Evolutionary conservation across 1,140 invertebrate species (phyloP).

Genomic region (Cotesia chilonis): DNA sequence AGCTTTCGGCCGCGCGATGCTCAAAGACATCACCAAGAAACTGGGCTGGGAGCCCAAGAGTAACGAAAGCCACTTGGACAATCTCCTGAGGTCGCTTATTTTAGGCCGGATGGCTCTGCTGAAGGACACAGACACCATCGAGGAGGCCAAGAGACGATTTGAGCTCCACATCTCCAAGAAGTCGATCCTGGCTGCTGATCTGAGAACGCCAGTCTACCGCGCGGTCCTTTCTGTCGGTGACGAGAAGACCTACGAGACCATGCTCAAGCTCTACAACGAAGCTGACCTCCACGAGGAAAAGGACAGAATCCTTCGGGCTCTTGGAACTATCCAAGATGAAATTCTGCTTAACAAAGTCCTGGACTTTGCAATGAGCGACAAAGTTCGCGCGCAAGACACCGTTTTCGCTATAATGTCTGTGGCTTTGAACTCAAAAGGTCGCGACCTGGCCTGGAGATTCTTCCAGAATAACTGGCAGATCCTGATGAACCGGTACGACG

Average conservation of each 20-base stretch:
- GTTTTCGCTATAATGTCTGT: slow-evolving; percentile 89
- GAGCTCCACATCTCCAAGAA: slow-evolving; percentile 65
- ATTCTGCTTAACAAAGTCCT: slow-evolving; percentile 80
- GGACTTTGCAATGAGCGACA: slow-evolving; percentile 89
- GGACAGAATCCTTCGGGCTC: slow-evolving; percentile 82
- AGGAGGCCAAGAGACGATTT: slow-evolving; percentile 78
- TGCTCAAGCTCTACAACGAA: slow-evolving; percentile 84
- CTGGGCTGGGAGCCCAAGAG: slow-evolving; percentile 82
- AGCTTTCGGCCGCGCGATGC: slow-evolving; percentile 75
- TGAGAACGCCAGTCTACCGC: slow-evolving; percentile 87
- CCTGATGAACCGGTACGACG: slow-evolving; percentile 80
- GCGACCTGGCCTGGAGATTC: slow-evolving; percentile 89
- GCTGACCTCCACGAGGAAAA: slow-evolving; percentile 93
- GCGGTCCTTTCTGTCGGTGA: slow-evolving; percentile 80
- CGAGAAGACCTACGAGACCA: slow-evolving; percentile 76
- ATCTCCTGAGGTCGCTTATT: slow-evolving; percentile 81
- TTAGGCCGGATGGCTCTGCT: slow-evolving; percentile 82
- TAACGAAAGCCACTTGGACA: slow-evolving; percentile 83
- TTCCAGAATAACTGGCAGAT: slow-evolving; percentile 85
- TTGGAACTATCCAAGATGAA: slow-evolving; percentile 80
- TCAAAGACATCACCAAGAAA: slow-evolving; percentile 73
- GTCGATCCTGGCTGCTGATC: slow-evolving; percentile 82
- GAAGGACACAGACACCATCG: slow-evolving; percentile 79
- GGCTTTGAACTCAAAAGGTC: slow-evolving; percentile 77
- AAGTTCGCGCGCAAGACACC: slow-evolving; percentile 91